Conservation (phyloP, 2,888 invertebrate species). For the Sepiola atlantica region DNA sequence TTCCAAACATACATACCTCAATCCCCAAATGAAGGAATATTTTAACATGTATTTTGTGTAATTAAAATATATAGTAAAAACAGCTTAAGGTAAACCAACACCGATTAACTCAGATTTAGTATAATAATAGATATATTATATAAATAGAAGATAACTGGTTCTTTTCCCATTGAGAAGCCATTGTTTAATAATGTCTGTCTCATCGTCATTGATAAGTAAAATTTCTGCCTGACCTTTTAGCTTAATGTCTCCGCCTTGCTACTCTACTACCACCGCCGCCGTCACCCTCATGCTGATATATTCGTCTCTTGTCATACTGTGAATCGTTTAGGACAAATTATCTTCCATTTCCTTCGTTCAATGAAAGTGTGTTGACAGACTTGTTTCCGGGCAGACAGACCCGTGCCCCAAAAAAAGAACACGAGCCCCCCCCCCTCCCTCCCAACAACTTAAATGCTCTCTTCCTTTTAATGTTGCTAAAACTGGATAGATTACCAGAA, state of each 20-base stretch:
- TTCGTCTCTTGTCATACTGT: background rate
- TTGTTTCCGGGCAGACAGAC: background rate
- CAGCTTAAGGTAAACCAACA: no score
- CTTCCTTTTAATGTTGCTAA: background rate
- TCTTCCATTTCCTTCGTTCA: background rate
- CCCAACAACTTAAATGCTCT: background rate
- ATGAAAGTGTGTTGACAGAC: background rate
- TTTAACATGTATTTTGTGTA: no score
- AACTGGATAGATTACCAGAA: background rate
- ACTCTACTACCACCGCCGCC: background rate
- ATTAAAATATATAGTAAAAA: no score
- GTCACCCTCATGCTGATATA: background rate
- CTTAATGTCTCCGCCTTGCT: background rate
- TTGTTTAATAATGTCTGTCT: background rate
- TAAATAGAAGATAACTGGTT: background rate
- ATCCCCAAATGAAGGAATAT: no score
- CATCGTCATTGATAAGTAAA: background rate
- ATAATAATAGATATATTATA: no score
- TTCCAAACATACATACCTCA: no score
- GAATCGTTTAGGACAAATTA: background rate
- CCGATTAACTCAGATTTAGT: no score
- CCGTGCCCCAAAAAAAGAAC: background rate
- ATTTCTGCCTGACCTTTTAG: background rate
- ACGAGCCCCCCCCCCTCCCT: no score
- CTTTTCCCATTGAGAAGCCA: background rate